Evolutionary conservation across 2,113 vertebrate species (phyloP), one percentile per base, ranked within the genome.

Genomic region (Neogale vison): DNA sequence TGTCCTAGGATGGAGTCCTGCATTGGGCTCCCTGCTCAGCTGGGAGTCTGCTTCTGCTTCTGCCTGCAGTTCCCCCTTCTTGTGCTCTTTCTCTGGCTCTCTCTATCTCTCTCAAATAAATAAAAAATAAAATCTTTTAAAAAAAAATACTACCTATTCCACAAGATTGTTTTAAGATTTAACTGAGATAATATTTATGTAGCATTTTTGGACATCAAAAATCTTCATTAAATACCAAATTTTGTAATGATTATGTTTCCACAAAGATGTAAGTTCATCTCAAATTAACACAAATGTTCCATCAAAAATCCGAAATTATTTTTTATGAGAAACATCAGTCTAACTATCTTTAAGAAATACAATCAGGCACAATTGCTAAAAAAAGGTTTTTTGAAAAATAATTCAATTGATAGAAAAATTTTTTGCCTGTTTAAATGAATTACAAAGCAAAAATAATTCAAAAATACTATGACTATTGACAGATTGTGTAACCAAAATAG

Each of bases 331-430:
- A 83, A 76, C 45, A 50, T 34, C 69, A 84, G 63, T 65, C 7
- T 55, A 76, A 65, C 50, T 50, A 77, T 94, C 14, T 94, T 93
- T 94, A 47, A 39, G 77, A 94, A 95, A 95, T 52, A 47, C 9
- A 36, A 18, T 52, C 21, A 82, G 36, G 29, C 17, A 71, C 34
- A 85, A 82, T 63, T 90, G 17, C 63, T 55, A 18, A n/a, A 36
- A 36, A 59, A 65, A 15, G 26, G 17, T 29, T 88, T 82, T 82
- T 72, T 67, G 8, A 77, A 23, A 96, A 92, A 86, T 76, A 65
- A 95, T 39, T 15, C 21, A 83, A 57, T 36, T 59, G 24, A 6
- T 26, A 7, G 5, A 57, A 57, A 57, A 23, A 20, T 26, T 23
- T 63, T 88, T 34, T 52, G 15, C 42, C 42, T 83, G 26, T 29